These are phyloP conservation scores for Mantis religiosa DNA, from an alignment of 2,888 invertebrate genomes.

Conservation along the genomic window DNA sequence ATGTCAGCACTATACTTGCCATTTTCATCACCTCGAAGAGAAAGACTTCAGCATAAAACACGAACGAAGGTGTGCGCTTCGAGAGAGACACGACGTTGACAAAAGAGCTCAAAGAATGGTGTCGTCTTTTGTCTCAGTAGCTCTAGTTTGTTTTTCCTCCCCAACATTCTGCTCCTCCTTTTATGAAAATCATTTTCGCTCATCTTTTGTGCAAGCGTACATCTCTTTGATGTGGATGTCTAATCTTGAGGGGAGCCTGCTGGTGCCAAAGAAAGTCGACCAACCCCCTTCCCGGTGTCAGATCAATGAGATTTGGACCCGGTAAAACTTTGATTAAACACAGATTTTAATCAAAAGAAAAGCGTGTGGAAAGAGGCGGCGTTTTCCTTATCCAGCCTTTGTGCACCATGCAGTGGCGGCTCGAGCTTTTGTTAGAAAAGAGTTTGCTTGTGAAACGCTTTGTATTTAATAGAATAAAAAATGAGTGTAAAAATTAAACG, in stretches of 20 bases:
- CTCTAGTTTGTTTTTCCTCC: background rate
- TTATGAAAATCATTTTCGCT: background rate
- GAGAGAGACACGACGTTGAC: background rate
- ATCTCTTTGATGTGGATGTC: constrained; percentile 6
- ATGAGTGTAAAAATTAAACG: no score
- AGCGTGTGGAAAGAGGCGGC: constrained; percentile 14
- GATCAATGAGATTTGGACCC: constrained; percentile 24
- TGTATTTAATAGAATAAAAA: no score
- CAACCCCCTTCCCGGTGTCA: constrained; percentile 7
- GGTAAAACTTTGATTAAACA: constrained; percentile 27
- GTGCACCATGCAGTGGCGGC: background rate
- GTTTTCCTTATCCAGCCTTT: background rate
- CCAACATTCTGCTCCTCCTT: background rate
- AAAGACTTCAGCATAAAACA: background rate
- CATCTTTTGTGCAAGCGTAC: background rate
- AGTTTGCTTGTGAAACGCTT: no score
- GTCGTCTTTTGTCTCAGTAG: background rate
- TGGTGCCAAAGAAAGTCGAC: background rate
- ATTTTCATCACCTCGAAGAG: background rate
- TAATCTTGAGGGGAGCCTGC: background rate
- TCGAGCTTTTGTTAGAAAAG: background rate
- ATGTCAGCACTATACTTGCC: background rate
- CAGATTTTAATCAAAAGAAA: constrained; percentile 28
- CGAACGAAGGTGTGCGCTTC: background rate
- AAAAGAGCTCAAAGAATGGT: background rate